A percentile compares a stretch with the other conserved stretches of the same genome.
These are phyloP conservation scores for Paramuricea clavata DNA, from an alignment of 92 coral and sea anemone species.

Conservation along the genomic window DNA sequence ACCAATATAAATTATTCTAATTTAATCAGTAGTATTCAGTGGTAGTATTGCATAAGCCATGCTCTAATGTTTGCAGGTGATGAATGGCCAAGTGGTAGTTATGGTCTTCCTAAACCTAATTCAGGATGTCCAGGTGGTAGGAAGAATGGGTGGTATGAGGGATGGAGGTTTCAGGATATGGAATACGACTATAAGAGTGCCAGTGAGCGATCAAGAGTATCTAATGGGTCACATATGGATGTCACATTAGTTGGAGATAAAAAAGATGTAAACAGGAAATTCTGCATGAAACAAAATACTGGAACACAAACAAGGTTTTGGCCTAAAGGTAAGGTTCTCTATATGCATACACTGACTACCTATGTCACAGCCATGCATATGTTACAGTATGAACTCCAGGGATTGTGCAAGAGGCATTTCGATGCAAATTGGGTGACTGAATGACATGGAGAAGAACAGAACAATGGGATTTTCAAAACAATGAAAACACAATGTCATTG, in stretches of 20 bases:
- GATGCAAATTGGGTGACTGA: no score
- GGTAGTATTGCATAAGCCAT: no score
- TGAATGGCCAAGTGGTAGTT: constrained; percentile 31
- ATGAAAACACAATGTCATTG: no score
- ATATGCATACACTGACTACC: background rate
- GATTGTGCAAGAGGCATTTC: no score
- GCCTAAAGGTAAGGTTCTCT: constrained; percentile 17
- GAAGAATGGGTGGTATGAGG: background rate
- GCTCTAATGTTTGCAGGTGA: no score
- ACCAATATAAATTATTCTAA: no score
- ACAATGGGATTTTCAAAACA: no score
- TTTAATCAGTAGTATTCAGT: no score
- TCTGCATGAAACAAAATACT: constrained; percentile 10
- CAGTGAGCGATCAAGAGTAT: background rate
- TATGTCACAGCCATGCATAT: no score
- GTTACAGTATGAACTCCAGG: no score
- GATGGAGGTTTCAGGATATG: constrained; percentile 33
- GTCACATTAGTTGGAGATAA: background rate
- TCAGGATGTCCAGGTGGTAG: constrained; percentile 27
- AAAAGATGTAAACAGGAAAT: background rate
- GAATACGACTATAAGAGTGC: background rate
- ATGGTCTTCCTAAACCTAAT: constrained; percentile 25
- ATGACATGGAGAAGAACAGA: no score
- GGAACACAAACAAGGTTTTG: background rate
- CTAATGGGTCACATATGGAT: constrained; percentile 12